Evolutionary conservation across 30 jellyfish, hydroid and myxozoan genomes (phyloP), one percentile per base, ranked within the genome.

Genomic region (Pseudorhiza aurosa): DNA sequence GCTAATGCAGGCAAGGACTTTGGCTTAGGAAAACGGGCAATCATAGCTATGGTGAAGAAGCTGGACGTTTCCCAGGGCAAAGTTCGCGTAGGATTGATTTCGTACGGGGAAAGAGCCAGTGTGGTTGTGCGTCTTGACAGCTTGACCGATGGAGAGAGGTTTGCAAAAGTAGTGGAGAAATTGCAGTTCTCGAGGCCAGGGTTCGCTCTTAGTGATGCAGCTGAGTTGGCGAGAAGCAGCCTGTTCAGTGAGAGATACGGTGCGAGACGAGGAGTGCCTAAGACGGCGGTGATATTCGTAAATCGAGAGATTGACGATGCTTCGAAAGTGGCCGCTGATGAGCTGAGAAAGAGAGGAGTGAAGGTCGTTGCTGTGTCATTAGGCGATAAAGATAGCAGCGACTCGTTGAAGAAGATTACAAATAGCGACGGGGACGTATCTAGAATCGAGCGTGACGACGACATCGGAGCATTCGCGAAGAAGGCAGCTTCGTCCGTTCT

Each of bases 211-310:
- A 45, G 64, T 25, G 57, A 27, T 33, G 88, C 95, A 28, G 51
- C 77, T 21, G 89, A 77, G 65, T 28, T 77, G 24, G 94, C 95
- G 56, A 4, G 64, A 30, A 31, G 27, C 17, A 40, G 46, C 0
- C 62, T 85, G 10, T 85, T 85, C 39, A 19, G 58, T 31, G 59
- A 12, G 39, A 15, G 63, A 32, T 29, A 45, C 12, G 92, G 93
- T 9, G 94, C 70, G 32, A 35, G 93, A 58, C 68, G 35, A n/a
- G 68, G 46, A 31, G 40, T 77, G 8, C 35, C 36, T 8, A 85
- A 85, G 62, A 55, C 96, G 15, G 29, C 77, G 63, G 85, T 85
- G 39, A 46, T 85, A 44, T 85, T 85, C 63, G 80, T 65, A 11
- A 40, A 65, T 30, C 15, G 22, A 11, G 63, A 65, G 35, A 65